phyloP scores from a whole-genome alignment of 1,140 invertebrate species.

The Platorchestia sp. region DNA sequence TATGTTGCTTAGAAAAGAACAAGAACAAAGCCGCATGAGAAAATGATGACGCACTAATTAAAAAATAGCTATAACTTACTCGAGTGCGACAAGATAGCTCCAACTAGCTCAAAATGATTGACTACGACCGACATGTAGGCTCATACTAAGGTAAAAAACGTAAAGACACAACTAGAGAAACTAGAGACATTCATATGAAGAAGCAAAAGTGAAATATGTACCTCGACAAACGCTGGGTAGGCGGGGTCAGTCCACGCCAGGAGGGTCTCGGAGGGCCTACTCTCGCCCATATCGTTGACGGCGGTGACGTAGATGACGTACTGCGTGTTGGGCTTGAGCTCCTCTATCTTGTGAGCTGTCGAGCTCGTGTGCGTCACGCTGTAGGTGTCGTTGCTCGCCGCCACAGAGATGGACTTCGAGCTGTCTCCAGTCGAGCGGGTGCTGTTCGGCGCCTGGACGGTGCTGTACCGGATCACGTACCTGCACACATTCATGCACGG shows the following conservation, averaged over 20 bases:
- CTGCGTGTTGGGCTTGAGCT: conserved; percentile 81
- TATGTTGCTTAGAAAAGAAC: too few species aligned
- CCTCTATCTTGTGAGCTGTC: conserved; percentile 79
- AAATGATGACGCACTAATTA: too few species aligned
- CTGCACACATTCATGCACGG: background rate
- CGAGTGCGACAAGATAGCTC: too few species aligned
- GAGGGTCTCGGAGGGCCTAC: conserved; percentile 82
- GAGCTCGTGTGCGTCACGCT: conserved; percentile 77
- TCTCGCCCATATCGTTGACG: conserved; percentile 77
- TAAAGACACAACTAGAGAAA: background rate
- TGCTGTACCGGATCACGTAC: conserved; percentile 61
- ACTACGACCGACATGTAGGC: too few species aligned
- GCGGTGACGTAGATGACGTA: conserved; percentile 83
- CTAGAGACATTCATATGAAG: background rate
- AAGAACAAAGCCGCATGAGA: too few species aligned
- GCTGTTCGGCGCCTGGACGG: conserved; percentile 52
- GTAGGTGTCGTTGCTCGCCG: conserved; percentile 69
- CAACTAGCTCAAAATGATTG: too few species aligned
- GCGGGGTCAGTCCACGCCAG: conserved; percentile 89
- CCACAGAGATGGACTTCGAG: background rate
- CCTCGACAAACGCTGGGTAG: conserved; percentile 86
- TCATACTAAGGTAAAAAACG: background rate
- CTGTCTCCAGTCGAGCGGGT: conserved; percentile 69
- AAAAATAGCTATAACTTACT: too few species aligned
- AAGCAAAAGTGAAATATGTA: conserved; percentile 71